These are phyloP conservation scores for Cataglyphis cursor DNA, from an alignment of 2,888 invertebrate genomes.

Conservation along the genomic window DNA sequence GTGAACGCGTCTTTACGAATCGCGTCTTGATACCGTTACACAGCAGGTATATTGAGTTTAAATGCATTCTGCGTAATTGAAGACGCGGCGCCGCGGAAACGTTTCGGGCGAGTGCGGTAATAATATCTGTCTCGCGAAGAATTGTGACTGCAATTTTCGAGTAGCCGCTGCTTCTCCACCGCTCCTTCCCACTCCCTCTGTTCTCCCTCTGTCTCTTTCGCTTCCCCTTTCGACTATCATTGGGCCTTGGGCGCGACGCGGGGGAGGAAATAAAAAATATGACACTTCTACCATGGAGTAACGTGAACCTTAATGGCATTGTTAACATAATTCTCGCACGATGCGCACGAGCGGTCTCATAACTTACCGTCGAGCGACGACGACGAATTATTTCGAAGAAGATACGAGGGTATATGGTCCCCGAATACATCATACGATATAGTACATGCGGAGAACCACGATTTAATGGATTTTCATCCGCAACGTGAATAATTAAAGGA, in stretches of 20 bases:
- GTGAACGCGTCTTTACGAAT: background rate
- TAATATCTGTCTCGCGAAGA: constrained; percentile 83
- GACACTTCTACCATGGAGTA: constrained; percentile 68
- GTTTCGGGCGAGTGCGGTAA: constrained; percentile 74
- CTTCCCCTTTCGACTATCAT: constrained; percentile 51
- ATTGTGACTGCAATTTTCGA: constrained; percentile 83
- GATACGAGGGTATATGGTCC: constrained; percentile 44
- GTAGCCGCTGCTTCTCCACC: constrained; percentile 57
- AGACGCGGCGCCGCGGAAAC: constrained; percentile 76
- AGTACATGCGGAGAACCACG: background rate
- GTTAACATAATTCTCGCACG: constrained; percentile 77
- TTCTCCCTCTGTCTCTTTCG: constrained; percentile 5
- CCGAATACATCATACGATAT: constrained; percentile 61
- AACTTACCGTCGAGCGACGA: constrained; percentile 60
- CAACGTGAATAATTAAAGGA: constrained; percentile 33
- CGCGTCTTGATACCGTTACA: background rate
- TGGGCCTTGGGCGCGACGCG: constrained; percentile 24
- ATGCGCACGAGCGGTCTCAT: constrained; percentile 66
- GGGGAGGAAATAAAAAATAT: constrained; percentile 69
- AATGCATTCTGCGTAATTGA: constrained; percentile 83
- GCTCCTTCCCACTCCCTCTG: background rate
- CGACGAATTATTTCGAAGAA: constrained; percentile 70
- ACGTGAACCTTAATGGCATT: constrained; percentile 78
- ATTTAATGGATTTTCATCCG: constrained; percentile 37
- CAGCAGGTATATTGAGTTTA: constrained; percentile 77